Conservation (phyloP, 2,797 vertebrate genomes). For the Anniella stebbinsi region DNA sequence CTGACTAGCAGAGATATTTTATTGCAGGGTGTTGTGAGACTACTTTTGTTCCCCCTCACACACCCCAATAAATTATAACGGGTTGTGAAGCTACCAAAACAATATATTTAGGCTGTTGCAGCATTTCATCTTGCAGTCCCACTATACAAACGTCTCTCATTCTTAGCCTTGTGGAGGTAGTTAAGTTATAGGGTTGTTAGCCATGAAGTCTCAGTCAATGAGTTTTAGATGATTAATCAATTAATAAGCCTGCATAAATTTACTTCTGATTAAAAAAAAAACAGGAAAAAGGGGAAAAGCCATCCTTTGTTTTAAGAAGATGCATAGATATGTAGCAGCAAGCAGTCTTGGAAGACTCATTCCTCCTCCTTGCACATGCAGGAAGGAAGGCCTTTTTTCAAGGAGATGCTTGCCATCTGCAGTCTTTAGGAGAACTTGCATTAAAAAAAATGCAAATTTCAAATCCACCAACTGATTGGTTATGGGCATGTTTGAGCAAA, state of each 20-base stretch:
- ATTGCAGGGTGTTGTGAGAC: background rate
- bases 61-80: background rate
- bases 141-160: too few relatives aligned
- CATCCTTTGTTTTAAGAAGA: background rate
- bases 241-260: background rate
- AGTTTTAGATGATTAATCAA: background rate
- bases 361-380: background rate
- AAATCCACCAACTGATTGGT: too few relatives aligned
- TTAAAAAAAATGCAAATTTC: too few relatives aligned
- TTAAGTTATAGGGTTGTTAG: background rate
- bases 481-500: too few relatives aligned
- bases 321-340: background rate
- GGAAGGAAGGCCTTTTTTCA: background rate
- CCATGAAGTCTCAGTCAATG: background rate
- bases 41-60: too few relatives aligned
- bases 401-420: background rate
- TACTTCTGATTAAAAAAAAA: background rate
- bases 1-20: background rate
- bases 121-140: too few relatives aligned
- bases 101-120: background rate
- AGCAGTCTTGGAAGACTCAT: background rate
- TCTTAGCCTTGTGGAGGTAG: background rate
- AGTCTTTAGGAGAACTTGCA: background rate
- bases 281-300: background rate
- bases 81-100: background rate